Base-by-base conservation (phyloP, 2,888 invertebrate genomes). In the Xiphydria camelus region DNA sequence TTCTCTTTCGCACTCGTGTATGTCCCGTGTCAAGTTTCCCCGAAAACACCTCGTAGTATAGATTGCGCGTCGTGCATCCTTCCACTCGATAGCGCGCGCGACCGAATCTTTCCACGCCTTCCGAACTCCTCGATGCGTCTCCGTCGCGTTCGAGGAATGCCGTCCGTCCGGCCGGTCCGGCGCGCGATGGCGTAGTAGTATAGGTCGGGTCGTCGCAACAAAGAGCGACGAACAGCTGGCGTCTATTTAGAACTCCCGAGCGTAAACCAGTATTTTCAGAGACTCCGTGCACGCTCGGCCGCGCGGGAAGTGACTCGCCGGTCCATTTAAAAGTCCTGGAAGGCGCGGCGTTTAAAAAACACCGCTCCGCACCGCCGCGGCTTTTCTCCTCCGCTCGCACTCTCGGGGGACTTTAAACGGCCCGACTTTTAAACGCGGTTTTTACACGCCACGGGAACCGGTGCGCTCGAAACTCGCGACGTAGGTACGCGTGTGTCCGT, bases 171-270 rank as follows among this genome's bases (percentile, higher is more conserved):
- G 29, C 29, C 15, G n/a, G 26, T 4, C 26, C 14, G 14, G 3
- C 26, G 10, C 5, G 12, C 7, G 26, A 7, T 14, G 10, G 10
- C 26, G 26, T 26, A 10, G 29, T 29, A 29, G 29, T 7, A 29
- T 29, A 29, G 29, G 29, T 29, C 29, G 12, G 29, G 29, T 29
- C 29, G 29, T 29, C 29, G 29, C 15, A 29, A 29, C 29, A 29
- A 29, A 29, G 29, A 29, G 29, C 29, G 9, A 14, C 12, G 29
- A 29, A 29, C 29, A 29, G 29, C 29, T 29, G 29, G 10, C n/a
- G 29, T 29, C 29, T 12, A 12, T 4, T 29, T 29, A n/a, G 29
- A 29, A 29, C 12, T 12, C 29, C 29, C 15, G 29, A 14, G 29
- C 29, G 6, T 14, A 5, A 29, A 29, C 29, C 29, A 29, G 29